Evolutionary conservation across 2,113 vertebrate genomes (phyloP), one percentile per base, ranked within the genome.

Genomic region (Engystomops pustulosus): DNA sequence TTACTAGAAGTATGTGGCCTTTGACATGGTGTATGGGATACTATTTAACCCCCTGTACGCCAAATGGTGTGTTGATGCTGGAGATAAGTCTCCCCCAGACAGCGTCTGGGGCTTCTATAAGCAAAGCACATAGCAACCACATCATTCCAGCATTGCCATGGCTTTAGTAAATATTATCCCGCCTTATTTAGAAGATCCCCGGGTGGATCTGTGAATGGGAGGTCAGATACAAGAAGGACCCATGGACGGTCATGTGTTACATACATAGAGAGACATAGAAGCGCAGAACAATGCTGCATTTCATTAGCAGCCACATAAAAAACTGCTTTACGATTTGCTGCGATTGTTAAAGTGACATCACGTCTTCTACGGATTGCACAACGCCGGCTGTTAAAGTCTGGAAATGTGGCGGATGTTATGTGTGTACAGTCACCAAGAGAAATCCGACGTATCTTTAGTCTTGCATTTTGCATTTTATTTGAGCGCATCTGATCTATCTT

Each of bases 1-100:
- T 84, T 84, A 76, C 82, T 36, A 53, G 45, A 84, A 75, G n/a
- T 78, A 84, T 84, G 82, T 67, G 82, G 45, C 58, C 71, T 84
- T 27, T 84, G 82, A 81, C 80, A 58, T 41, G 25, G 51, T 15
- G 75, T 9, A 78, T 78, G 34, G 30, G n/a, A 58, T 58, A 15
- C 51, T 27, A 10, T 41, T 78, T 78, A 78, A 78, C 75, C n/a
- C 75, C 20, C n/a, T 78, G 75, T 17, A 11, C 15, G 11, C 53
- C 51, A 58, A 36, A 58, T 41, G 53, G 20, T 32, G 11, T 15
- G 14, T 2, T 76, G 45, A 20, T 49, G 44, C 45, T n/a, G 10
- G 5, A 23, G 11, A 20, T n/a, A 53, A n/a, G 17, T 47, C 18
- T n/a, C 45, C 10, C 6, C 62, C 27, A 36, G 27, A 15, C 41